Conservation (phyloP, 1,140 invertebrate genomes). For the Caerostris extrusa region DNA sequence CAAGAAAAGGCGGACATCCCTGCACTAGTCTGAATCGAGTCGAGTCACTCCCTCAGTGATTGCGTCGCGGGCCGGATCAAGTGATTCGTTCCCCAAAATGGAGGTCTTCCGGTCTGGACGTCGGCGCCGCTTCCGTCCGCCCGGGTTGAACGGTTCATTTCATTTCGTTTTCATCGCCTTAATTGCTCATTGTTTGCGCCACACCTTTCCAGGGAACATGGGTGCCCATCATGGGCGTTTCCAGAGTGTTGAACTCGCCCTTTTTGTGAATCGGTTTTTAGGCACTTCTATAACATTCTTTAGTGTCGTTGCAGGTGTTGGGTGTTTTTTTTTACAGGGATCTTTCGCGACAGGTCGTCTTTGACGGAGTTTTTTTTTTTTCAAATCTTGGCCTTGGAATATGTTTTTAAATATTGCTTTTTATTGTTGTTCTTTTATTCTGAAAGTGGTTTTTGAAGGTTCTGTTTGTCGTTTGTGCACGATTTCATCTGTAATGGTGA, state of each 20-base stretch:
- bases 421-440: too few relatives aligned
- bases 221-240: not conserved
- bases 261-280: not conserved
- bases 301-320: not conserved
- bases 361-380: too few relatives aligned
- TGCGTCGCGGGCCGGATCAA: not conserved
- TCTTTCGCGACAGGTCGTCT: not conserved
- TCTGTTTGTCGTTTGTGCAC: too few relatives aligned
- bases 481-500: too few relatives aligned
- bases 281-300: not conserved
- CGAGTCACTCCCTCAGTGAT: not conserved
- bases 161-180: not conserved
- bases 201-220: not conserved
- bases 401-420: too few relatives aligned
- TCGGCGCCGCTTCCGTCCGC: slow-evolving; percentile 13
- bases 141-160: not conserved
- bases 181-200: not conserved
- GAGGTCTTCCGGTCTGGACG: not conserved
- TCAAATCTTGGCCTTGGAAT: too few relatives aligned
- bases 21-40: too few relatives aligned
- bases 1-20: too few relatives aligned
- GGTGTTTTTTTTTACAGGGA: not conserved
- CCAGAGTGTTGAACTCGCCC: not conserved
- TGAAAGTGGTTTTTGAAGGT: too few relatives aligned
- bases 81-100: slow-evolving; percentile 5